A percentile compares a stretch with the other conserved stretches of the same genome.
These are phyloP conservation scores for Orthonychiurus folsomi DNA, from an alignment of 2,888 invertebrate species.

Conservation along the genomic window DNA sequence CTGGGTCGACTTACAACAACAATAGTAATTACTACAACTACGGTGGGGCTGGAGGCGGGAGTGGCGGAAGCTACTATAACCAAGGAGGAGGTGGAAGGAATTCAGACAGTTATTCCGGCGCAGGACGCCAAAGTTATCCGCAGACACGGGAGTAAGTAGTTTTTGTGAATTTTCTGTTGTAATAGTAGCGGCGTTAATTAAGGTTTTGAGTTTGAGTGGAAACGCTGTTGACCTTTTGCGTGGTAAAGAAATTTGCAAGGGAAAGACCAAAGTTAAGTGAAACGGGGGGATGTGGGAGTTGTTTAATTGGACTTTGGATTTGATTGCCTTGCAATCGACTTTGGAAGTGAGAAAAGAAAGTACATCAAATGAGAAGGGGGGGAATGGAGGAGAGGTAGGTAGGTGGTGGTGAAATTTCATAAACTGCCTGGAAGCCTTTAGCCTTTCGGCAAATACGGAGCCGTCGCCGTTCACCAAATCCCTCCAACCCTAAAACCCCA, in stretches of 20 bases:
- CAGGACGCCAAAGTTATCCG: neutral
- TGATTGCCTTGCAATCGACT: neutral
- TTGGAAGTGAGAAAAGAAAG: neutral
- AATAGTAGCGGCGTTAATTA: too few relatives aligned
- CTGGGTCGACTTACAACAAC: neutral
- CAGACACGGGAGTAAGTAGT: too few relatives aligned
- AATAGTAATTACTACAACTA: neutral
- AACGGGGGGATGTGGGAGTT: too few relatives aligned
- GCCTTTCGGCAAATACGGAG: conserved; percentile 30
- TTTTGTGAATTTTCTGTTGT: too few relatives aligned
- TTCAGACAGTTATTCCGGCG: neutral
- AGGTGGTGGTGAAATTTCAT: neutral
- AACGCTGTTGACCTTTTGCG: too few relatives aligned
- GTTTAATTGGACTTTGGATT: neutral
- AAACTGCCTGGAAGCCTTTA: conserved; percentile 17
- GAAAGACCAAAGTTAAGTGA: too few relatives aligned
- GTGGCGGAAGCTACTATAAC: conserved; percentile 6
- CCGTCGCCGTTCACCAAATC: neutral
- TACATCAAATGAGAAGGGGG: neutral
- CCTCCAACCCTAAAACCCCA: too few relatives aligned
- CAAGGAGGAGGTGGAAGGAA: neutral
- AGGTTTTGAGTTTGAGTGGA: too few relatives aligned
- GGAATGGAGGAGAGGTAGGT: neutral
- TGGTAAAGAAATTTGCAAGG: too few relatives aligned
- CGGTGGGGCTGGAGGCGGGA: neutral